A percentile compares a stretch with the other conserved stretches of the same genome.
These are phyloP conservation scores for Tyrannus savana DNA, from an alignment of 2,113 vertebrate species.

Conservation along the genomic window DNA sequence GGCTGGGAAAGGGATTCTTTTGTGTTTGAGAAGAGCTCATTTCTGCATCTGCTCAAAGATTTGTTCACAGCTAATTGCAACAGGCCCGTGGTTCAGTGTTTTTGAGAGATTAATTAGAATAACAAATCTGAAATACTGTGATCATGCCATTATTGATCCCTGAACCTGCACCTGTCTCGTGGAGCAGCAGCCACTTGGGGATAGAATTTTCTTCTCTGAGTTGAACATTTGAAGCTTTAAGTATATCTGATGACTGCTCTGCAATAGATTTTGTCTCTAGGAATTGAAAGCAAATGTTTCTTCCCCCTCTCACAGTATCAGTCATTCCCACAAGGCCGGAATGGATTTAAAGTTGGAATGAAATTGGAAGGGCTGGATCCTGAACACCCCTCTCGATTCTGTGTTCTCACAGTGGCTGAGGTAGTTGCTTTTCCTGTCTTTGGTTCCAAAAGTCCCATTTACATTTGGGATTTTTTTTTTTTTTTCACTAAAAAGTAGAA, in stretches of 20 bases:
- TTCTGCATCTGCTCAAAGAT: background rate
- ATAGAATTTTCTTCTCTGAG: background rate
- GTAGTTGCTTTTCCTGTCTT: constrained; percentile 61
- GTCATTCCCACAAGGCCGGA: constrained; percentile 87
- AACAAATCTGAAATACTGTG: background rate
- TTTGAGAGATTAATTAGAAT: background rate
- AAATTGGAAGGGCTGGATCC: constrained; percentile 91
- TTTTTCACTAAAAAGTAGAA: background rate
- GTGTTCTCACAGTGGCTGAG: constrained; percentile 89
- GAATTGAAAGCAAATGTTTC: background rate
- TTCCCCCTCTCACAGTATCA: constrained; percentile 77
- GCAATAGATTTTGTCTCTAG: background rate
- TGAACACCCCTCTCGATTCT: constrained; percentile 86
- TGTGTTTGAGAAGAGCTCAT: background rate
- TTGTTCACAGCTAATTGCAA: background rate
- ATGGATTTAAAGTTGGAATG: constrained; percentile 91
- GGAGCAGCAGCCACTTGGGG: background rate
- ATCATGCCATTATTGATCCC: background rate
- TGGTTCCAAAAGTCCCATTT: background rate
- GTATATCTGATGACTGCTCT: background rate
- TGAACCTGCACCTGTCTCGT: background rate
- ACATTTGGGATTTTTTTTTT: background rate
- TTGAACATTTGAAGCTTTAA: background rate
- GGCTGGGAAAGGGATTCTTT: background rate
- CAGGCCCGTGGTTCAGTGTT: background rate